Base-by-base conservation (phyloP, 2,113 vertebrate genomes). In the Aphelocoma coerulescens region DNA sequence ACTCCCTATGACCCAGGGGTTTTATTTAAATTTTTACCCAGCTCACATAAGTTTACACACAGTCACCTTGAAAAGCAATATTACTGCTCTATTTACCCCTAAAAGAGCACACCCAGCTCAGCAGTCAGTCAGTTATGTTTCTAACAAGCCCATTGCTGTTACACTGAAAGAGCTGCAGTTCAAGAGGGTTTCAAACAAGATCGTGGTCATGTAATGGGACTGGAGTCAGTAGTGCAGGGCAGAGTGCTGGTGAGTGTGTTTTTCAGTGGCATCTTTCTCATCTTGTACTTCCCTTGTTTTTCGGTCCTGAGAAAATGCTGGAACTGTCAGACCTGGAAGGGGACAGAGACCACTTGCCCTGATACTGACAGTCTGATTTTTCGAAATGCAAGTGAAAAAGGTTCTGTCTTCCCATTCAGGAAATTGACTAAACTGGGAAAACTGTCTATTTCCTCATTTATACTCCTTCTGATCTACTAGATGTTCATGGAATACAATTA, bases 221-320 rank as follows among this genome's bases (percentile, higher is more conserved):
- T 65, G 49, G 19, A 88, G 59, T 43, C 20, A 63, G 15, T 3
- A 68, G 7, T 3, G 8, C 24, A 76, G 37, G 7, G 12, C 55
- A 80, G 63, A 77, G 44, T 5, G 0, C 8, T 67, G 15, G 6
- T 43, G 18, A 12, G 2, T 17, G 24, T 0, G 1, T 3, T 55
- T 78, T 39, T 51, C 20, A 55, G 35, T 9, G 9, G 10, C 9
- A 74, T 71, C 43, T 63, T 78, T 85, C 24, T 69, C 9, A 22
- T 30, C 26, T 30, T 91, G 21, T 59, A 32, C 57, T 90, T 65
- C 21, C 46, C 43, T 68, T 67, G 21, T 3, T 46, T 84, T 62
- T 63, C 19, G 24, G 26, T 77, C 19, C 41, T 74, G 51, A 63
- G 69, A 46, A 83, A 83, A 55, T 16, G 3, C 7, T 86, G 33